phyloP scores from a whole-genome alignment of 2,113 vertebrate genomes.

The Tauraco erythrolophus region DNA sequence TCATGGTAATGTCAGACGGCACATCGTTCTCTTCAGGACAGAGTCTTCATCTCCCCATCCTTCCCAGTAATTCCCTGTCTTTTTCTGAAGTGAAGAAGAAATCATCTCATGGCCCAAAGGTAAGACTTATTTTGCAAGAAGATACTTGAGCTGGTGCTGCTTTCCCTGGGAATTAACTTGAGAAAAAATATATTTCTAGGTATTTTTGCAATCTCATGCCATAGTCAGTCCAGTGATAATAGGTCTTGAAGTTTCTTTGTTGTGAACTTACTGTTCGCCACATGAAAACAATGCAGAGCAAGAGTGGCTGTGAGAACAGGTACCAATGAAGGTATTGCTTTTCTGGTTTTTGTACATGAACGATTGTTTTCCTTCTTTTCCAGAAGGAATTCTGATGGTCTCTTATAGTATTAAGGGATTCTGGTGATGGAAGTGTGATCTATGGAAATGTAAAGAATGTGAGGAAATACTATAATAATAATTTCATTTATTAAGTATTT shows the following conservation, averaged over 20 bases:
- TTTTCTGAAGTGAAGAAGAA: conserved; percentile 89
- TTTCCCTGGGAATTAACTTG: neutral
- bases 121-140: conserved; percentile 41
- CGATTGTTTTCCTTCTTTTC: neutral
- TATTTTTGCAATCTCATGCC: neutral
- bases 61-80: conserved; percentile 84
- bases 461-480: neutral
- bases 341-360: neutral
- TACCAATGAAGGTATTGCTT: neutral
- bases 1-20: conserved; percentile 91
- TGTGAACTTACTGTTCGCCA: neutral
- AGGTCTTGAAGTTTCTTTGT: neutral
- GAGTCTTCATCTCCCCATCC: conserved; percentile 86
- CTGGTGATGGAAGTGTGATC: neutral
- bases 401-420: neutral
- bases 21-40: conserved; percentile 85
- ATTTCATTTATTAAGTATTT: neutral
- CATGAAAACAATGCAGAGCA: neutral
- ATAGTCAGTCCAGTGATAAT: neutral
- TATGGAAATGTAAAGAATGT: neutral
- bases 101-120: conserved; percentile 86
- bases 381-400: neutral
- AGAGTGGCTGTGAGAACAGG: neutral
- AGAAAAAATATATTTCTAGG: neutral
- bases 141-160: neutral